phyloP scores from a whole-genome alignment of 2,113 vertebrate species.

The Neogale vison region DNA sequence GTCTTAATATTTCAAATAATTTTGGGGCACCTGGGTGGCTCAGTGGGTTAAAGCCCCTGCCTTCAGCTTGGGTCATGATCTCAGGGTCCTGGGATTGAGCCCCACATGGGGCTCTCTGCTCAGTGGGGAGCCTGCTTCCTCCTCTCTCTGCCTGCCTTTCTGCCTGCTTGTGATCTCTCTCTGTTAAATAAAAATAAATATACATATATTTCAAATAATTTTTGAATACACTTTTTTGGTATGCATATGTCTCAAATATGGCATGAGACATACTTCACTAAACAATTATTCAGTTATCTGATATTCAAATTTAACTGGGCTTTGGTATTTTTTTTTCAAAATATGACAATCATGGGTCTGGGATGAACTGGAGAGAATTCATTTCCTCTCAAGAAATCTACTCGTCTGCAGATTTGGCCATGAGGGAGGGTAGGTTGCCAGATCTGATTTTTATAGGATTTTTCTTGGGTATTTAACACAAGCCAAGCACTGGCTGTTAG shows the following conservation, averaged over 20 bases:
- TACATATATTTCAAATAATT: not conserved
- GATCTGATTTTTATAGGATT: not conserved
- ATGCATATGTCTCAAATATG: not conserved
- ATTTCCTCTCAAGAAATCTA: not conserved
- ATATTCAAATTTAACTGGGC: not conserved
- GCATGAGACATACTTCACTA: not conserved
- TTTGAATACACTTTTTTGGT: not conserved
- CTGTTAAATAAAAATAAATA: no score
- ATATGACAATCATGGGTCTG: not conserved
- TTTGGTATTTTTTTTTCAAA: not conserved
- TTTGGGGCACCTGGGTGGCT: no score
- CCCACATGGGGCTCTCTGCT: no score
- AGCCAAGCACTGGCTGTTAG: not conserved
- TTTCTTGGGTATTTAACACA: not conserved
- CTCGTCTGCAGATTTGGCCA: not conserved
- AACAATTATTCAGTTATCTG: not conserved
- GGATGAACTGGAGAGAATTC: not conserved
- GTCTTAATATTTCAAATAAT: not conserved
- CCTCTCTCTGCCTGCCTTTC: no score
- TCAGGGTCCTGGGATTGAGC: no score
- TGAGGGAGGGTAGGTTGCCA: not conserved
- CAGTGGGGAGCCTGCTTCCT: no score
- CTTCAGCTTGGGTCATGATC: no score
- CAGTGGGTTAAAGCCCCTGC: no score
- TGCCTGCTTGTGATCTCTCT: no score